These are phyloP conservation scores for Pseudopodoces humilis DNA, from an alignment of 2,113 vertebrate species.

Conservation along the genomic window DNA sequence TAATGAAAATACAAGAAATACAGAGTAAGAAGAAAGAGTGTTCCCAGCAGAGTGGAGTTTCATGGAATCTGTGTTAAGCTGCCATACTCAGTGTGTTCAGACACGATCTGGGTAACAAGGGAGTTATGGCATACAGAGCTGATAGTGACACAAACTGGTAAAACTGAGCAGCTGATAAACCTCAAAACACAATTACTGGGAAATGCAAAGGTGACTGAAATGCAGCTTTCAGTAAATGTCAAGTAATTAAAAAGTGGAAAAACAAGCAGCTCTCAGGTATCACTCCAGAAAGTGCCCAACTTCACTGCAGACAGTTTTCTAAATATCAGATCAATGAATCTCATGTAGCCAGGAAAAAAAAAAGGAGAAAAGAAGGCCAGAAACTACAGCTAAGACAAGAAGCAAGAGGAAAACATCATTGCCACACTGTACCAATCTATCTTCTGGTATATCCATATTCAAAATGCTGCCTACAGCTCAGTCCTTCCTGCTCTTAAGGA, in stretches of 20 bases:
- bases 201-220: background rate
- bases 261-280: background rate
- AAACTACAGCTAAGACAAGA: background rate
- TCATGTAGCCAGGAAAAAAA: background rate
- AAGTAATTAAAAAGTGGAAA: background rate
- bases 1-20: background rate
- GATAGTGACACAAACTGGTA: background rate
- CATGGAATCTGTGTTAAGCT: background rate
- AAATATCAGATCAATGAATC: background rate
- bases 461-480: background rate
- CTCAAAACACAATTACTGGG: background rate
- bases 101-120: background rate
- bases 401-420: background rate
- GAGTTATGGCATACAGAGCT: background rate
- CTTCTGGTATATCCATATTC: background rate
- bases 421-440: background rate
- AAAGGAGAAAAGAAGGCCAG: background rate
- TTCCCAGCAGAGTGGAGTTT: background rate
- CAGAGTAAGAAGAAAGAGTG: background rate
- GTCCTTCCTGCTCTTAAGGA: background rate
- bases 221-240: background rate
- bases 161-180: background rate
- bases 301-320: background rate
- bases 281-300: background rate
- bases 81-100: background rate